These are phyloP conservation scores for Zelostemma sp. DNA, from an alignment of 1,140 invertebrate genomes.

Conservation along the genomic window DNA sequence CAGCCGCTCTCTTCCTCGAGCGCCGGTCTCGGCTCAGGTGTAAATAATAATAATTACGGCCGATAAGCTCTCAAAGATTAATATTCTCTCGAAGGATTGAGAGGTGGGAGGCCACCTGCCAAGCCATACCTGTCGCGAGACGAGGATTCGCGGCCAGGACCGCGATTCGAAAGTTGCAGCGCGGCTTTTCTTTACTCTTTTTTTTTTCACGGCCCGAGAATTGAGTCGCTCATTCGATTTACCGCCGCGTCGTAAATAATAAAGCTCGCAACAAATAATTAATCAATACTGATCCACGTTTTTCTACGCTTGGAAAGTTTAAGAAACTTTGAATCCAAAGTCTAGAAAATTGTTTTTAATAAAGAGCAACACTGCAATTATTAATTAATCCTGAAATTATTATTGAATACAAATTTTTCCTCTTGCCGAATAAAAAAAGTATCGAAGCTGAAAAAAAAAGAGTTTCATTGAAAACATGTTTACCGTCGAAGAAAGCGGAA, in stretches of 20 bases:
- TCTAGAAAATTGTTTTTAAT: no score
- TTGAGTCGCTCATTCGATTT: neutral
- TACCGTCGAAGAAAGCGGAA: no score
- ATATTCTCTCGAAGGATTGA: neutral
- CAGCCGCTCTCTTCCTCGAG: neutral
- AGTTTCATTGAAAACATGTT: no score
- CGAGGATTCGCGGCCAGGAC: conserved; percentile 3
- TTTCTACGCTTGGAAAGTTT: neutral
- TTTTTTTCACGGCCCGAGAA: neutral
- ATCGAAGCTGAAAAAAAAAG: no score
- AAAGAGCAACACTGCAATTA: no score
- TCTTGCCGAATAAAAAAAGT: no score
- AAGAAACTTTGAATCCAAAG: no score
- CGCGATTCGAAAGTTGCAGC: conserved; percentile 47
- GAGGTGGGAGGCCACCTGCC: neutral
- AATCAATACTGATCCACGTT: neutral
- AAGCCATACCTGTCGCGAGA: conserved; percentile 2
- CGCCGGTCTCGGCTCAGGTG: neutral
- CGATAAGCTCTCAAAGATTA: neutral
- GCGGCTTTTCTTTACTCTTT: conserved; percentile 43
- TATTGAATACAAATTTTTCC: no score
- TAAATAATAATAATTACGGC: conserved; percentile 3
- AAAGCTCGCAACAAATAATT: neutral
- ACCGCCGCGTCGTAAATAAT: neutral
- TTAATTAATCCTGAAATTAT: no score